Conservation (phyloP, 1,140 invertebrate genomes). For the Drosophila willistoni region DNA sequence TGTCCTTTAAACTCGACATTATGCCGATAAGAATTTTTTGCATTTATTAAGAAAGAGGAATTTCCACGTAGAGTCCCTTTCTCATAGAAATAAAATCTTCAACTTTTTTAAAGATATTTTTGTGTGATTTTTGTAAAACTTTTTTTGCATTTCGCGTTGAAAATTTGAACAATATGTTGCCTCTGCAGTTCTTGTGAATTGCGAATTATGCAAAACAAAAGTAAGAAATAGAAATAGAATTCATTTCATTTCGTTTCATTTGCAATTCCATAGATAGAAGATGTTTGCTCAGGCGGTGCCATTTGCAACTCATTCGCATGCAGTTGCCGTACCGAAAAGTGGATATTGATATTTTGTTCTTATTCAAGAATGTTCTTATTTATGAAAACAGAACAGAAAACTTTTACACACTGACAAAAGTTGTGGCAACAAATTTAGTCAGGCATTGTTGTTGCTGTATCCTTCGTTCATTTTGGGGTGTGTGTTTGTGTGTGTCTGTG, state of each 20-base stretch:
- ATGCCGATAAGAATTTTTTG: no score
- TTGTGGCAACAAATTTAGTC: slow-evolving; percentile 79
- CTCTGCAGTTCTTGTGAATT: slow-evolving; percentile 50
- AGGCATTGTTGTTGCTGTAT: slow-evolving; percentile 67
- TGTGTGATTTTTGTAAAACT: not conserved
- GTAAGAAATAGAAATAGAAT: slow-evolving; percentile 70
- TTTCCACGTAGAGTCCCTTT: no score
- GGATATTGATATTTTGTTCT: slow-evolving; percentile 82
- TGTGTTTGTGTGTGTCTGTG: slow-evolving; percentile 26
- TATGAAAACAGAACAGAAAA: slow-evolving; percentile 43
- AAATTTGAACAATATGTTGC: slow-evolving; percentile 72
- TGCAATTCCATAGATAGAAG: slow-evolving; percentile 55
- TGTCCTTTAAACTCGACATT: not conserved
- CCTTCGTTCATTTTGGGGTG: slow-evolving; percentile 24
- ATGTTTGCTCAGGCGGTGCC: slow-evolving; percentile 58
- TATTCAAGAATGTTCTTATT: slow-evolving; percentile 74
- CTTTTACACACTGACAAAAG: not conserved
- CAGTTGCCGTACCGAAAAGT: slow-evolving; percentile 72
- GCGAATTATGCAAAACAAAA: slow-evolving; percentile 78
- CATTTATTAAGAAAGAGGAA: no score
- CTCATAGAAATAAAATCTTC: no score
- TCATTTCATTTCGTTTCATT: slow-evolving; percentile 49
- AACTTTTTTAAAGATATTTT: not conserved
- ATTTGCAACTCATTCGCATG: slow-evolving; percentile 67
- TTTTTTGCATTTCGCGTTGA: slow-evolving; percentile 24